Conservation (phyloP, 2,888 invertebrate species). For the Lagria hirta region DNA sequence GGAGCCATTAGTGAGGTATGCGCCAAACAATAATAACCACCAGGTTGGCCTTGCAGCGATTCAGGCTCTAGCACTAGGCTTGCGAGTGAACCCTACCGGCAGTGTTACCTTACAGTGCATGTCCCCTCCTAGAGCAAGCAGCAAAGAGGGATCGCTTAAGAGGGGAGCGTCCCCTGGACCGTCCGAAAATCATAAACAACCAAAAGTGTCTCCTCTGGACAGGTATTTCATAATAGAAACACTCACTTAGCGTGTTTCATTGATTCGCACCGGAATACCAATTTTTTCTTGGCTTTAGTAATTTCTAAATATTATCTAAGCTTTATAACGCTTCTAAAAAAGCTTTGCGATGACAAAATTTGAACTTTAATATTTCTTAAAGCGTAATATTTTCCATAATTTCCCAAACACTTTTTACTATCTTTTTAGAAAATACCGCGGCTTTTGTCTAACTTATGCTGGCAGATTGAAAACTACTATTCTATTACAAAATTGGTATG, state of each 20-base stretch:
- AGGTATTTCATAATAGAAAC: constrained; percentile 46
- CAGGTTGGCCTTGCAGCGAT: constrained; percentile 78
- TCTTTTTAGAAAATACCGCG: too few relatives aligned
- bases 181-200: constrained; percentile 51
- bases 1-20: constrained; percentile 51
- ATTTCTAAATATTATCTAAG: too few relatives aligned
- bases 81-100: constrained; percentile 51
- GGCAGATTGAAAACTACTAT: too few relatives aligned
- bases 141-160: constrained; percentile 56
- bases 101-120: constrained; percentile 52
- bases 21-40: constrained; percentile 62
- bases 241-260: constrained; percentile 33
- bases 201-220: constrained; percentile 53
- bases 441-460: too few relatives aligned
- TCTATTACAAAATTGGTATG: too few relatives aligned
- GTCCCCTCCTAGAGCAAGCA: constrained; percentile 54
- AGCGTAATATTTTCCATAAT: too few relatives aligned
- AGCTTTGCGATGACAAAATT: too few relatives aligned
- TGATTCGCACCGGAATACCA: constrained; percentile 21
- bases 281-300: too few relatives aligned
- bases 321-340: too few relatives aligned
- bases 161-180: constrained; percentile 51
- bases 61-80: constrained; percentile 66
- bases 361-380: too few relatives aligned
- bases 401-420: too few relatives aligned